Evolutionary conservation across 1,140 invertebrate species (phyloP).

Genomic region (Anagrus nilaparvatae): DNA sequence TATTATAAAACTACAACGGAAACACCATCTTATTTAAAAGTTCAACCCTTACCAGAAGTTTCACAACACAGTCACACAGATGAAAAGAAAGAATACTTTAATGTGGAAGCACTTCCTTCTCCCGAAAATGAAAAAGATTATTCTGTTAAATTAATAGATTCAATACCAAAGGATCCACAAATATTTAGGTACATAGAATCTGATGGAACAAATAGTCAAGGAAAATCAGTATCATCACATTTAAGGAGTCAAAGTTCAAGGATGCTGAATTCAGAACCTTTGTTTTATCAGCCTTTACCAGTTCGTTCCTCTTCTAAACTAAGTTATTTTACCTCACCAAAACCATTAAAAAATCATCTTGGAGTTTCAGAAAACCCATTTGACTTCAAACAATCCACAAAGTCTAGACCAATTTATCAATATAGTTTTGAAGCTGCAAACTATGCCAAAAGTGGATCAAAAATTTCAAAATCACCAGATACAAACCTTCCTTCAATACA

Average conservation of each 20-base stretch:
- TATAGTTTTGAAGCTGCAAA: slow-evolving; percentile 48
- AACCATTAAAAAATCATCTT: slow-evolving; percentile 22
- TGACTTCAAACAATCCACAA: slow-evolving; percentile 22
- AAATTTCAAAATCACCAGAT: background rate
- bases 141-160: slow-evolving; percentile 28
- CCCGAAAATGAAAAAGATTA: slow-evolving; percentile 23
- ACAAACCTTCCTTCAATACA: slow-evolving; percentile 22
- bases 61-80: slow-evolving; percentile 4
- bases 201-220: slow-evolving; percentile 5
- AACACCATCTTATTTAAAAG: slow-evolving; percentile 22
- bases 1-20: slow-evolving; percentile 28
- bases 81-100: slow-evolving; percentile 29
- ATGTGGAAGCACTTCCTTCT: slow-evolving; percentile 23
- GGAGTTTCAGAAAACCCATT: too few relatives aligned
- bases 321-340: slow-evolving; percentile 35
- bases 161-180: slow-evolving; percentile 24
- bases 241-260: slow-evolving; percentile 20
- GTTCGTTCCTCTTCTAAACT: slow-evolving; percentile 28
- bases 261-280: slow-evolving; percentile 28
- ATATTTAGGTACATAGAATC: slow-evolving; percentile 24
- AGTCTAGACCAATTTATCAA: slow-evolving; percentile 48
- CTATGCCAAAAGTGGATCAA: slow-evolving; percentile 27
- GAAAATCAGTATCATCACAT: slow-evolving; percentile 13
- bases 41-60: slow-evolving; percentile 11
- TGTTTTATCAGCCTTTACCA: slow-evolving; percentile 33